These are phyloP conservation scores for Sycophila sp. DNA, from an alignment of 1,140 invertebrate species.

Conservation along the genomic window DNA sequence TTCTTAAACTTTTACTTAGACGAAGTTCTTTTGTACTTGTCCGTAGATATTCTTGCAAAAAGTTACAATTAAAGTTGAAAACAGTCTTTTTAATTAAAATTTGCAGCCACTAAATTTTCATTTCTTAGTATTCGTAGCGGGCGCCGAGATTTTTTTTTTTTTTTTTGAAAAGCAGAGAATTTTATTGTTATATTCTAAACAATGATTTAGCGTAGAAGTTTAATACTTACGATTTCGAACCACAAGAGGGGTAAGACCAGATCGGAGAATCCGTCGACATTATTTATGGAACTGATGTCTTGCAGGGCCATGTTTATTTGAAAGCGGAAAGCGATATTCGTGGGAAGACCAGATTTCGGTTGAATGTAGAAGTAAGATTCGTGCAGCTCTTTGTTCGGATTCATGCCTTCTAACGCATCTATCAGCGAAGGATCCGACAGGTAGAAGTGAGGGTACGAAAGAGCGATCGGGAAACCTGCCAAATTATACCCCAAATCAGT, in stretches of 20 bases:
- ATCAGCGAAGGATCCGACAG: conserved; percentile 74
- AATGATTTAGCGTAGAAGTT: background rate
- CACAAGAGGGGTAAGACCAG: conserved; percentile 79
- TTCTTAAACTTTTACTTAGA: too few species aligned
- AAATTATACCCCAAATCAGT: too few species aligned
- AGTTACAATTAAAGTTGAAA: too few species aligned
- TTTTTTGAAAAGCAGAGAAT: background rate
- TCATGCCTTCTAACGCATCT: conserved; percentile 76
- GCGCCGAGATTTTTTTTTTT: too few species aligned
- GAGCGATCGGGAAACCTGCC: conserved; percentile 80
- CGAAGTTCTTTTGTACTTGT: too few species aligned
- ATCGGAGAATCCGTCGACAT: conserved; percentile 73
- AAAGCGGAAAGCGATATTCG: conserved; percentile 78
- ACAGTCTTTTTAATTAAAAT: too few species aligned
- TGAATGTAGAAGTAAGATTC: conserved; percentile 78
- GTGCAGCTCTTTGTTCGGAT: conserved; percentile 75
- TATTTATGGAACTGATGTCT: conserved; percentile 71
- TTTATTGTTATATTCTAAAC: background rate
- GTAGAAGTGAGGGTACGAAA: conserved; percentile 91
- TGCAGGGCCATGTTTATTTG: conserved; percentile 86
- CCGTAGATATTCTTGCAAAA: too few species aligned
- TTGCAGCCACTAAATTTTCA: too few species aligned
- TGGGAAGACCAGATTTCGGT: conserved; percentile 79
- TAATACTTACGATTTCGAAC: conserved; percentile 83
- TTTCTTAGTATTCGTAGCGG: too few species aligned